Percentiles rank a stretch among this genome's conserved stretches.
Evolutionary conservation across 2,888 invertebrate genomes (phyloP).

Genomic region (Lottia gigantea): DNA sequence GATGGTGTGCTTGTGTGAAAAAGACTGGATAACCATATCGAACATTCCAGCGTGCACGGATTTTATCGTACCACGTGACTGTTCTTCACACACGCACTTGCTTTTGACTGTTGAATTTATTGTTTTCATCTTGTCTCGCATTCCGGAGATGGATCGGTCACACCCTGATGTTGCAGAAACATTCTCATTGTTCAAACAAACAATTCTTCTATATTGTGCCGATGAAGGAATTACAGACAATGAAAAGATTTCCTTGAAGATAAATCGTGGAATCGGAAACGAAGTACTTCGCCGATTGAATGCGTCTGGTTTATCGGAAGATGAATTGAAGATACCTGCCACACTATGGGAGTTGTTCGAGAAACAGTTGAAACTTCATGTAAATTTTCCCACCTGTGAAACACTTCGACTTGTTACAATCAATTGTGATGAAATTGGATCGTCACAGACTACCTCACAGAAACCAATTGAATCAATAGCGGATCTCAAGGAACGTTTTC

Average conservation of each 20-base stretch:
- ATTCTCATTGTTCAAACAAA: slow-evolving; percentile 15
- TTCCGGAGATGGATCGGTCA: slow-evolving; percentile 18
- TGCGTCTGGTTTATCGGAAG: slow-evolving; percentile 21
- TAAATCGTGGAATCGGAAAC: slow-evolving; percentile 17
- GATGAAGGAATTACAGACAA: slow-evolving; percentile 15
- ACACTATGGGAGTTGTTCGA: slow-evolving; percentile 21
- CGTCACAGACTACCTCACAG: background rate
- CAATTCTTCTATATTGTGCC: slow-evolving; percentile 7
- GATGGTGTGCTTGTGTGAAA: too few relatives aligned
- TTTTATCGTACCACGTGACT: too few relatives aligned
- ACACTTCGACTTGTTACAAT: slow-evolving; percentile 22
- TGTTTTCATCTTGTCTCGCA: background rate
- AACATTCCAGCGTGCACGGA: too few relatives aligned
- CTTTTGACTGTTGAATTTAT: background rate
- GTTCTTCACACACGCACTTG: too few relatives aligned
- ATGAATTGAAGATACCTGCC: slow-evolving; percentile 14
- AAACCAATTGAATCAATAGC: background rate
- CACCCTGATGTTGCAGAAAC: slow-evolving; percentile 13
- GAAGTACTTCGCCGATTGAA: slow-evolving; percentile 23
- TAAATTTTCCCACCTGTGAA: slow-evolving; percentile 25
- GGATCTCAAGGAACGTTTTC: slow-evolving; percentile 14
- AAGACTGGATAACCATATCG: too few relatives aligned
- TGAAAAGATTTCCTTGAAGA: slow-evolving; percentile 17
- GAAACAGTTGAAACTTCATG: slow-evolving; percentile 16
- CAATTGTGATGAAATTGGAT: slow-evolving; percentile 9